These are phyloP conservation scores for Rhodinocichla rosea DNA, from an alignment of 2,113 vertebrate species.

Conservation along the genomic window DNA sequence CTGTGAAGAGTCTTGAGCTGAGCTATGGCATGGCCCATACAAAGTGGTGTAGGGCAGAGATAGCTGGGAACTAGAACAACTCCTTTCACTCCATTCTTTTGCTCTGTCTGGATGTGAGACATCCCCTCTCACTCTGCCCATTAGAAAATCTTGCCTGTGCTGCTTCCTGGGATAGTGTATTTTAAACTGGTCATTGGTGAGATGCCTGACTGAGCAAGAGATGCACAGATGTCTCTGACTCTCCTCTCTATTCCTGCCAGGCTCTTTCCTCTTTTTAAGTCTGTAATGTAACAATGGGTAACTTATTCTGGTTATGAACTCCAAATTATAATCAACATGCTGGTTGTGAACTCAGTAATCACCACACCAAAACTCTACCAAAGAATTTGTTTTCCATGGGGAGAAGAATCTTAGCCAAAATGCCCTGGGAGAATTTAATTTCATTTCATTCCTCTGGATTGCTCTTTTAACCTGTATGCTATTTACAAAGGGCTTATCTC, in stretches of 20 bases:
- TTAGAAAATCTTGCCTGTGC: background rate
- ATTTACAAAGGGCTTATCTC: background rate
- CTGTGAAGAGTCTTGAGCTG: background rate
- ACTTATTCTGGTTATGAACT: background rate
- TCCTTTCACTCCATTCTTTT: background rate
- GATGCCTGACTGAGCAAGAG: background rate
- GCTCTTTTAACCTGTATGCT: background rate
- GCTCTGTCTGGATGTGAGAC: background rate
- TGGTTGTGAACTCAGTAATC: background rate
- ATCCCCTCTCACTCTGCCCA: background rate
- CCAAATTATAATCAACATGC: background rate
- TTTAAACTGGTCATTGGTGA: background rate
- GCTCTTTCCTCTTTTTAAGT: background rate
- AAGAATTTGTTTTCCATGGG: background rate
- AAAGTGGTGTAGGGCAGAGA: background rate
- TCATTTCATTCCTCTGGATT: background rate
- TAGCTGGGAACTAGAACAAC: background rate
- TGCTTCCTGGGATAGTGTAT: background rate
- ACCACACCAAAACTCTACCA: background rate
- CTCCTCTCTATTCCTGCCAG: background rate
- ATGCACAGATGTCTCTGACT: background rate
- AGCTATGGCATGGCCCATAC: accelerated
- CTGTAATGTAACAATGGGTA: background rate
- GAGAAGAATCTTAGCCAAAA: background rate
- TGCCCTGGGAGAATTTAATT: background rate